phyloP scores from a whole-genome alignment of 2,888 invertebrate species.

The Nomada ruficornis region DNA sequence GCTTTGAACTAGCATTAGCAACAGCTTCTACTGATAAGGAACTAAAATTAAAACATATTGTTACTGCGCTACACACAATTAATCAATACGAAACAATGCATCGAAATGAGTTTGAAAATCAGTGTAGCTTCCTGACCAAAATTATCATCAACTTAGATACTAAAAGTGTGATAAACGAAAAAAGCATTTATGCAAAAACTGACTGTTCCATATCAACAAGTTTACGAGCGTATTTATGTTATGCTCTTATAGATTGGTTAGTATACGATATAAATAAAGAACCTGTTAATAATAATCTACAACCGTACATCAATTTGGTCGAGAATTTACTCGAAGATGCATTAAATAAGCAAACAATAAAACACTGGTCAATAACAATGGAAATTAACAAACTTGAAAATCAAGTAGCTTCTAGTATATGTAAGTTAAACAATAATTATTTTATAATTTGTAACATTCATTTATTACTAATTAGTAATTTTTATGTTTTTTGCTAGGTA shows the following conservation, averaged over 20 bases:
- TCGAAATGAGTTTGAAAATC: constrained; percentile 46
- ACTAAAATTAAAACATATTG: constrained; percentile 72
- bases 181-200: constrained; percentile 70
- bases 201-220: constrained; percentile 70
- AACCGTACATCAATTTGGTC: constrained; percentile 61
- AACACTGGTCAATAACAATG: constrained; percentile 69
- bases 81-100: constrained; percentile 71
- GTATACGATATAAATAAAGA: constrained; percentile 38
- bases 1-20: constrained; percentile 76
- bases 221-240: constrained; percentile 78
- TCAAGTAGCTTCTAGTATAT: constrained; percentile 65
- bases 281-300: constrained; percentile 45
- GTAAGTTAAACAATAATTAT: constrained; percentile 44
- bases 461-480: neutral
- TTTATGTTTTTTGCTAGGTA: constrained; percentile 35
- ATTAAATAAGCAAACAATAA: constrained; percentile 71
- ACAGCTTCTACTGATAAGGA: constrained; percentile 64
- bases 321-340: constrained; percentile 71
- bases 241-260: constrained; percentile 76
- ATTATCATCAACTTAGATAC: constrained; percentile 71
- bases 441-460: neutral
- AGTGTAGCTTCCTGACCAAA: constrained; percentile 63
- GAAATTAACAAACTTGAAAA: constrained; percentile 75
- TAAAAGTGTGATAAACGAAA: constrained; percentile 60
- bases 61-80: constrained; percentile 70